These are phyloP conservation scores for Rhynchophorus ferrugineus DNA, from an alignment of 1,140 invertebrate genomes.

Conservation along the genomic window DNA sequence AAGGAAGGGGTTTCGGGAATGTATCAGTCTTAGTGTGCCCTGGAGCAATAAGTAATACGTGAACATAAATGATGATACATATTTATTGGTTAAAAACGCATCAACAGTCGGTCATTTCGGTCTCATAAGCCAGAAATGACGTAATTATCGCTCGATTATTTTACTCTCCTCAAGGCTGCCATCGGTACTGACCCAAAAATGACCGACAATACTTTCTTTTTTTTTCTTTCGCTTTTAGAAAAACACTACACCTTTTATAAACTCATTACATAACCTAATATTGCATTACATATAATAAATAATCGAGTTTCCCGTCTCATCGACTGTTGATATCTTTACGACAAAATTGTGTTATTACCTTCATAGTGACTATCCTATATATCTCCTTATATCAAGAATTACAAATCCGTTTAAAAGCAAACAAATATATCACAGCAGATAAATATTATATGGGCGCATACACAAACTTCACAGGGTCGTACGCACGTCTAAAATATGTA, in stretches of 20 bases:
- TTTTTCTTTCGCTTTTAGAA: too few relatives aligned
- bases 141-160: background rate
- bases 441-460: constrained; percentile 13
- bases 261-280: too few relatives aligned
- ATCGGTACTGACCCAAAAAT: background rate
- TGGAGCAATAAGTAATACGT: constrained; percentile 7
- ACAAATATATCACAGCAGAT: constrained; percentile 18
- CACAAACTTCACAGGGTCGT: constrained; percentile 9
- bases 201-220: background rate
- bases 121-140: too few relatives aligned
- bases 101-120: too few relatives aligned
- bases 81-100: too few relatives aligned
- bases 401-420: constrained; percentile 12
- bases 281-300: too few relatives aligned
- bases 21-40: constrained; percentile 16
- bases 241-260: too few relatives aligned
- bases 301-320: constrained; percentile 1
- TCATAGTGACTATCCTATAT: constrained; percentile 18
- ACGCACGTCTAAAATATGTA: constrained; percentile 9
- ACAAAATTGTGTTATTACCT: constrained; percentile 21
- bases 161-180: background rate
- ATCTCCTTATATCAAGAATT: constrained; percentile 15
- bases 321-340: constrained; percentile 1
- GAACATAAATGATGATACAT: too few relatives aligned
- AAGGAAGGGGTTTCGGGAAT: constrained; percentile 3